These are phyloP conservation scores for Neotoma lepida DNA, from an alignment of 2,113 vertebrate species.

Conservation along the genomic window DNA sequence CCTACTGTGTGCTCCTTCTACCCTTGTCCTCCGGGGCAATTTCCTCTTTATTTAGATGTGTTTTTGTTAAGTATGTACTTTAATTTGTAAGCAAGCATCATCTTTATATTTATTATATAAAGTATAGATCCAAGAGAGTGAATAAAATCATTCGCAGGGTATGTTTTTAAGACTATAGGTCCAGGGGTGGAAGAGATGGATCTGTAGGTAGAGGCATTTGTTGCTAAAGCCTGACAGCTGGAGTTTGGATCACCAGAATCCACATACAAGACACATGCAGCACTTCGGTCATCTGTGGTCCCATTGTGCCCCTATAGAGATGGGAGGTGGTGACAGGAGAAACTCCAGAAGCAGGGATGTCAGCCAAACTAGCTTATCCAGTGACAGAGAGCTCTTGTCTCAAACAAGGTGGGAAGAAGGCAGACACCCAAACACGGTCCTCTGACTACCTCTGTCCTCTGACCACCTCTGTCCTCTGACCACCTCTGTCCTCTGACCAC, in stretches of 20 bases:
- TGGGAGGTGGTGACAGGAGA: neutral
- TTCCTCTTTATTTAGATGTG: neutral
- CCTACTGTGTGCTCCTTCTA: neutral
- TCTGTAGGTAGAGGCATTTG: neutral
- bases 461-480: neutral
- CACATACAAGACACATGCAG: neutral
- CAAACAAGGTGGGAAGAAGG: neutral
- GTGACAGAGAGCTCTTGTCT: neutral
- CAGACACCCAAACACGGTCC: no score
- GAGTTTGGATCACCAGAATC: neutral
- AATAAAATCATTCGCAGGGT: neutral
- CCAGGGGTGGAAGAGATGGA: neutral
- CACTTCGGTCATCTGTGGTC: no score
- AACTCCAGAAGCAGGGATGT: neutral
- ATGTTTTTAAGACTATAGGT: neutral
- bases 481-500: neutral
- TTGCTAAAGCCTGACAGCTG: neutral
- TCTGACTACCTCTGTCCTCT: no score
- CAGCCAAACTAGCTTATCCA: neutral
- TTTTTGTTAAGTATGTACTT: neutral
- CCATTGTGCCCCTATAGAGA: neutral
- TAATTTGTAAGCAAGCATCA: constrained; percentile 5
- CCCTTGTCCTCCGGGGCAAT: neutral
- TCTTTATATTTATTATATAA: constrained; percentile 32
- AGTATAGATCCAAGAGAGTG: constrained; percentile 2